Conservation (phyloP, 2,797 vertebrate genomes). For the Semotilus atromaculatus region DNA sequence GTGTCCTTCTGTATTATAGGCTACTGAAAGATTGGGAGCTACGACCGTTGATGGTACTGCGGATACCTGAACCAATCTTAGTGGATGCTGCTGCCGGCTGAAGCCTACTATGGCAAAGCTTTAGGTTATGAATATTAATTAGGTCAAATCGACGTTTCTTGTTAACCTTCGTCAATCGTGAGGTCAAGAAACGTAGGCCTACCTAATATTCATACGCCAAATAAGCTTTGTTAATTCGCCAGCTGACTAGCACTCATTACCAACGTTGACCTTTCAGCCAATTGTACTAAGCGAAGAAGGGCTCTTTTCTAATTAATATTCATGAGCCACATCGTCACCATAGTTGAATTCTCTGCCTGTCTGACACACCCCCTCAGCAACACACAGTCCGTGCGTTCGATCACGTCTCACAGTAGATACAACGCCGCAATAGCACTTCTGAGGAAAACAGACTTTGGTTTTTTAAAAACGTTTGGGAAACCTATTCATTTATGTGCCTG, state of each 20-base stretch:
- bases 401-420: slow-evolving; percentile 26
- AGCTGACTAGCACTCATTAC: not conserved
- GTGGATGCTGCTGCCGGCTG: not conserved
- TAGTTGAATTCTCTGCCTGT: not conserved
- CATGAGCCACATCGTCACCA: not conserved
- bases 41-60: slow-evolving; percentile 54
- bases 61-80: slow-evolving; percentile 68
- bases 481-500: not conserved
- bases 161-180: not conserved
- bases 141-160: not conserved
- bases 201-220: slow-evolving; percentile 27
- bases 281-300: not conserved
- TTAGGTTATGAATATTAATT: not conserved
- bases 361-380: slow-evolving; percentile 3
- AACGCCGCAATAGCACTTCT: not conserved
- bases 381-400: slow-evolving; percentile 1
- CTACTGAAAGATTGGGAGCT: slow-evolving; percentile 58
- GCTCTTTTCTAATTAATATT: slow-evolving; percentile 9
- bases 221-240: not conserved
- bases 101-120: not conserved
- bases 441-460: not conserved
- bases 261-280: not conserved
- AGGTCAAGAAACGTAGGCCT: not conserved
- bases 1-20: slow-evolving; percentile 52
- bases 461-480: not conserved